These are phyloP conservation scores for Hephaestus fuliginosus DNA, from an alignment of 2,797 vertebrate species.

Conservation along the genomic window DNA sequence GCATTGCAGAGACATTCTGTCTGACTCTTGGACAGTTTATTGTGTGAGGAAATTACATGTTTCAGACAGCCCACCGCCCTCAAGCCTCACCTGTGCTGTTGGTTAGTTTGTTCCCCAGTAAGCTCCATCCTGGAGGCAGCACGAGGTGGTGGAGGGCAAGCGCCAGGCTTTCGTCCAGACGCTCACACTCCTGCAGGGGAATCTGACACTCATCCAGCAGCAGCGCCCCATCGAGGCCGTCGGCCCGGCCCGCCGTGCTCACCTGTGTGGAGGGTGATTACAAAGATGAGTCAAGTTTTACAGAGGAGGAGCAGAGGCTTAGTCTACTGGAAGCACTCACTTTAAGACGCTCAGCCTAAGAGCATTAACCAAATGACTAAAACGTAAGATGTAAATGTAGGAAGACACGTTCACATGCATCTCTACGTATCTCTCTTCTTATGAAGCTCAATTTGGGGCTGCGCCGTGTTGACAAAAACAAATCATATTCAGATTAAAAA, in stretches of 20 bases:
- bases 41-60: slow-evolving; percentile 21
- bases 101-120: slow-evolving; percentile 85
- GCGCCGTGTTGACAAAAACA: slow-evolving; percentile 30
- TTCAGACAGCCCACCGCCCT: background rate
- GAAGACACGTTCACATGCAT: slow-evolving; percentile 16
- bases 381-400: slow-evolving; percentile 43
- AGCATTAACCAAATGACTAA: slow-evolving; percentile 42
- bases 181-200: slow-evolving; percentile 89
- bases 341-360: slow-evolving; percentile 55
- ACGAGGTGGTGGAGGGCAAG: slow-evolving; percentile 93
- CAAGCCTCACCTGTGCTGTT: slow-evolving; percentile 78
- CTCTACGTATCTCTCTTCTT: background rate
- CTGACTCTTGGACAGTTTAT: slow-evolving; percentile 8
- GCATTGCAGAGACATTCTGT: slow-evolving; percentile 8
- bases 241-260: slow-evolving; percentile 89
- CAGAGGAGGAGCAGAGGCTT: slow-evolving; percentile 25
- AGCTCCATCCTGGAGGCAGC: slow-evolving; percentile 92
- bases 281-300: slow-evolving; percentile 35
- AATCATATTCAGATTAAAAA: slow-evolving; percentile 30
- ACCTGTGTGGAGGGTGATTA: slow-evolving; percentile 68
- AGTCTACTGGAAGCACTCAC: slow-evolving; percentile 31
- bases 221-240: slow-evolving; percentile 90
- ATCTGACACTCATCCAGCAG: slow-evolving; percentile 92
- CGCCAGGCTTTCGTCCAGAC: slow-evolving; percentile 91
- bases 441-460: slow-evolving; percentile 29